Conservation (phyloP, 2,888 invertebrate species). For the Megamerina dolium region DNA sequence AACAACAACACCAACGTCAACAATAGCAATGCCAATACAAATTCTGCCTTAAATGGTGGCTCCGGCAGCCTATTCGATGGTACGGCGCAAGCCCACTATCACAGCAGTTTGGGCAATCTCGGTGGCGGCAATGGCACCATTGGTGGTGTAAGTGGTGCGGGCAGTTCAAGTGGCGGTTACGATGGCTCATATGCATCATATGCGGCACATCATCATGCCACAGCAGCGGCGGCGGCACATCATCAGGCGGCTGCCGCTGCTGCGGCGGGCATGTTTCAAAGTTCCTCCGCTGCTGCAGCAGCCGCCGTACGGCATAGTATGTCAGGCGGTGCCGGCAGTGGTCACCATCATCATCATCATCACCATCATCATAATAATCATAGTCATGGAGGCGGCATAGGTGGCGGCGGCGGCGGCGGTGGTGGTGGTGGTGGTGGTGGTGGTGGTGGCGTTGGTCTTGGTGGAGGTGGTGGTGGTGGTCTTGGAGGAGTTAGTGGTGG, state of each 20-base stretch:
- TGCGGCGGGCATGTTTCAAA: slow-evolving; percentile 46
- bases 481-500: slow-evolving; percentile 4
- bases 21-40: slow-evolving; percentile 16
- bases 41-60: slow-evolving; percentile 28
- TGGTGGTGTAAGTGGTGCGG: slow-evolving; percentile 15
- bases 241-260: slow-evolving; percentile 43
- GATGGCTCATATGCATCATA: slow-evolving; percentile 41
- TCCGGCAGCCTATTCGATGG: slow-evolving; percentile 38
- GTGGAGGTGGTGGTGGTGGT: slow-evolving; percentile 15
- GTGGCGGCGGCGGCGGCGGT: slow-evolving; percentile 16
- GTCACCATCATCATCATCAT: slow-evolving; percentile 38
- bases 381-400: slow-evolving; percentile 22
- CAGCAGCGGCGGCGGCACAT: slow-evolving; percentile 39
- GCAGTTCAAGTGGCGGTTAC: slow-evolving; percentile 25
- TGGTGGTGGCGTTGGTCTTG: slow-evolving; percentile 19
- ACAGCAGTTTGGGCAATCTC: slow-evolving; percentile 26
- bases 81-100: slow-evolving; percentile 34
- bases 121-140: slow-evolving; percentile 17
- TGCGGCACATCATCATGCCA: slow-evolving; percentile 34
- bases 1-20: slow-evolving; percentile 26
- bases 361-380: too few species aligned
- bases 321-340: slow-evolving; percentile 32
- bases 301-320: slow-evolving; percentile 40
- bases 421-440: slow-evolving; percentile 20
- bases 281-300: slow-evolving; percentile 48